Evolutionary conservation across 2,113 vertebrate genomes (phyloP).

Genomic region (Daboia siamensis): DNA sequence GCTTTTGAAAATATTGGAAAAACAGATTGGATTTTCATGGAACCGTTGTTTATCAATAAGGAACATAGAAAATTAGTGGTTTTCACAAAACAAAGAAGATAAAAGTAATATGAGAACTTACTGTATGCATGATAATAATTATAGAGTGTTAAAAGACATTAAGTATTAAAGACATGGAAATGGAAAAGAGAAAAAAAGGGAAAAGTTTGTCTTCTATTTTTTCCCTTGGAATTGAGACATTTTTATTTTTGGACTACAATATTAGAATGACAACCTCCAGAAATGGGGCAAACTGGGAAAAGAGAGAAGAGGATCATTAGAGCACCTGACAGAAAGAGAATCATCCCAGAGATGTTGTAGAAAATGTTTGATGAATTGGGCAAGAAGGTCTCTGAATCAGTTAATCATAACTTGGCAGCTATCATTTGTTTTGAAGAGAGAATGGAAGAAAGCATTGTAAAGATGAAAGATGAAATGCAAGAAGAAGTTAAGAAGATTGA

Average conservation of each 20-base stretch:
- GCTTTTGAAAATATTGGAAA: background rate
- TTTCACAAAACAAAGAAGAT: background rate
- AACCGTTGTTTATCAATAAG: background rate
- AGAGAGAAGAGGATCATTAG: background rate
- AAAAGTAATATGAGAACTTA: background rate
- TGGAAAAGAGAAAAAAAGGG: background rate
- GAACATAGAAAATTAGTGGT: background rate
- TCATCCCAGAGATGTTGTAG: background rate
- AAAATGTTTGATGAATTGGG: background rate
- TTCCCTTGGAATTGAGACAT: background rate
- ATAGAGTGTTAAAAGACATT: background rate
- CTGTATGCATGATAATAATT: background rate
- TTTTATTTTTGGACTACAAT: background rate
- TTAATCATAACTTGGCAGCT: background rate
- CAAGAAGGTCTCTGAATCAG: background rate
- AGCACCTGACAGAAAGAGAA: background rate
- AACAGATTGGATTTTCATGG: background rate
- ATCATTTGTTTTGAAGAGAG: background rate
- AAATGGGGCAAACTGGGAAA: background rate
- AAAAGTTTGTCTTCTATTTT: background rate
- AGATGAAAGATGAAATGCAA: background rate
- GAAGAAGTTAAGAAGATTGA: background rate
- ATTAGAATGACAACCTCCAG: background rate
- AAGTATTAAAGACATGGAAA: background rate
- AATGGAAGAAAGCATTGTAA: background rate